Percentiles rank a stretch among this genome's conserved stretches.
These are phyloP conservation scores for Dichetophora obliterata DNA, from an alignment of 2,888 invertebrate genomes.

Conservation along the genomic window DNA sequence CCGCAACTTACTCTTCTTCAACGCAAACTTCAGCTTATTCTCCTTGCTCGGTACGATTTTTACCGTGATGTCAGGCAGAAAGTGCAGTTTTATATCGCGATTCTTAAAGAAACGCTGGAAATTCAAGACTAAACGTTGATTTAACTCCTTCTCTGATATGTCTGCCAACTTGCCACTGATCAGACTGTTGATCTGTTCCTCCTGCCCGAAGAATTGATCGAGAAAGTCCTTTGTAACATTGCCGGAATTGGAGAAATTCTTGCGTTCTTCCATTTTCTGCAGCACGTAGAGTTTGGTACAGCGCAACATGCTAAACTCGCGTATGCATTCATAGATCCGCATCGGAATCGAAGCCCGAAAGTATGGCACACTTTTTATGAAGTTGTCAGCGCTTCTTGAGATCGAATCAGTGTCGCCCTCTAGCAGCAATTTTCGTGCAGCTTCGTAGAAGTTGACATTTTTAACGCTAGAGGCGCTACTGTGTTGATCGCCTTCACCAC, in stretches of 20 bases:
- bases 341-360: slow-evolving; percentile 66
- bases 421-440: slow-evolving; percentile 37
- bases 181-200: slow-evolving; percentile 60
- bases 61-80: slow-evolving; percentile 72
- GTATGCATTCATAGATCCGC: slow-evolving; percentile 67
- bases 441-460: slow-evolving; percentile 12
- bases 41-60: slow-evolving; percentile 72
- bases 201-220: slow-evolving; percentile 64
- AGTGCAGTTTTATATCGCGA: slow-evolving; percentile 71
- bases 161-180: slow-evolving; percentile 71
- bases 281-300: slow-evolving; percentile 74
- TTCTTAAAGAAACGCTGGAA: slow-evolving; percentile 72
- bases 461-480: slow-evolving; percentile 45
- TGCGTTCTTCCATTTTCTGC: slow-evolving; percentile 71
- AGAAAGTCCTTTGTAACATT: slow-evolving; percentile 66
- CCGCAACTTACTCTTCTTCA: slow-evolving; percentile 68
- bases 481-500: slow-evolving; percentile 19
- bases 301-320: slow-evolving; percentile 69
- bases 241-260: slow-evolving; percentile 55
- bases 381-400: slow-evolving; percentile 31
- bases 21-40: slow-evolving; percentile 71
- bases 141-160: slow-evolving; percentile 71
- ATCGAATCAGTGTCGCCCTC: slow-evolving; percentile 42
- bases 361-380: slow-evolving; percentile 60
- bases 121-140: slow-evolving; percentile 71